Conservation (phyloP, 2,888 invertebrate genomes). For the Drosophila atripex region DNA sequence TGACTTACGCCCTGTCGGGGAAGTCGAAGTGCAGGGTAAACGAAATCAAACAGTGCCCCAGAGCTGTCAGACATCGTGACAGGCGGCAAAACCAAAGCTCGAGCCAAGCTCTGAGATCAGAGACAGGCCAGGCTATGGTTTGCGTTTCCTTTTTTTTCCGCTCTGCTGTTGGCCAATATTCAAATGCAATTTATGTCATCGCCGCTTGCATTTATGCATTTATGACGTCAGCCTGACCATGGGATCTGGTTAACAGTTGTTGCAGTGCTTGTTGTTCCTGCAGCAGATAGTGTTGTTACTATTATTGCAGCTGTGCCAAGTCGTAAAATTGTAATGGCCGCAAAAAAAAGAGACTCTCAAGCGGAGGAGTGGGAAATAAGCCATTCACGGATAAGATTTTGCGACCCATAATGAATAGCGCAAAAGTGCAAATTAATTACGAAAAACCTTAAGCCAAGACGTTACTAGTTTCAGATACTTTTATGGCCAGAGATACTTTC, state of each 20-base stretch:
- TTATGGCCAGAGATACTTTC: conserved; percentile 3
- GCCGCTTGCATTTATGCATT: conserved; percentile 60
- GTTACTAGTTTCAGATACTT: conserved; percentile 9
- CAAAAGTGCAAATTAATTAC: conserved; percentile 45
- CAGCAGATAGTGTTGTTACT: conserved; percentile 32
- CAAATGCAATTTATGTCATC: conserved; percentile 82
- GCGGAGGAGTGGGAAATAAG: conserved; percentile 49
- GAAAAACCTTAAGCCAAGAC: conserved; percentile 12
- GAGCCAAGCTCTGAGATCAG: conserved; percentile 14
- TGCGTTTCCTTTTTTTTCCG: conserved; percentile 16
- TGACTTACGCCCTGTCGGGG: neutral
- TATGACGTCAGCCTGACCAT: conserved; percentile 75
- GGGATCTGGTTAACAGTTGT: conserved; percentile 59
- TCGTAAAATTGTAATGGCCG: conserved; percentile 71
- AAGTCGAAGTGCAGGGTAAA: conserved; percentile 7
- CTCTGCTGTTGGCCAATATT: conserved; percentile 80
- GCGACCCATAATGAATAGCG: conserved; percentile 31
- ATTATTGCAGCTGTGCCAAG: conserved; percentile 49
- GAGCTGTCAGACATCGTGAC: conserved; percentile 65
- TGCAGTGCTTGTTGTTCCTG: conserved; percentile 6
- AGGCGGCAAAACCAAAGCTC: conserved; percentile 53
- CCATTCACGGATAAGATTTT: conserved; percentile 39
- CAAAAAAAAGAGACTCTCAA: conserved; percentile 12
- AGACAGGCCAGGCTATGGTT: conserved; percentile 45
- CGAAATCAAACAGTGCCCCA: conserved; percentile 63